phyloP scores from a whole-genome alignment of 2,113 vertebrate genomes.

The Sinocyclocheilus rhinocerous region DNA sequence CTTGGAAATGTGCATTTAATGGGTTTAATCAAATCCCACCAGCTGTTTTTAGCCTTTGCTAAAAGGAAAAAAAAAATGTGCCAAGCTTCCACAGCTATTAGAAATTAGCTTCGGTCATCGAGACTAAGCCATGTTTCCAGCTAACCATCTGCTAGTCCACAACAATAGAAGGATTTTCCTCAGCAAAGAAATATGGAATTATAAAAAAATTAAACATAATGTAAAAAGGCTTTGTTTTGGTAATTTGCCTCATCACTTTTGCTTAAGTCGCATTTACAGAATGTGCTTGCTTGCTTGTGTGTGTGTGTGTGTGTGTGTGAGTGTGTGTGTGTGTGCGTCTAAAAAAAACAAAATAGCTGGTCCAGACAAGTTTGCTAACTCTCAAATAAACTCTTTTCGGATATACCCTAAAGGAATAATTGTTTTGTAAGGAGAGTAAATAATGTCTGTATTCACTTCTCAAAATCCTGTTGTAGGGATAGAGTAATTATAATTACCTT shows the following conservation, averaged over 20 bases:
- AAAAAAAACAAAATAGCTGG: background rate
- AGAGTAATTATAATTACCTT: no score
- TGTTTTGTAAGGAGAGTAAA: no score
- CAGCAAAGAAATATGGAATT: slow-evolving; percentile 74
- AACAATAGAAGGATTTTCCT: slow-evolving; percentile 96
- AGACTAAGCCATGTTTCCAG: slow-evolving; percentile 94
- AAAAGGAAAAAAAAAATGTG: slow-evolving; percentile 89
- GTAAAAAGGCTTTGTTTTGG: slow-evolving; percentile 68
- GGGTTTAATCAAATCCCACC: slow-evolving; percentile 90
- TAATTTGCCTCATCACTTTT: slow-evolving; percentile 10
- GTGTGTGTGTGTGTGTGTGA: background rate
- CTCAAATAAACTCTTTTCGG: no score
- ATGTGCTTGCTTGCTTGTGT: no score
- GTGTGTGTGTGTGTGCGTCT: no score
- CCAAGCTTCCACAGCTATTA: slow-evolving; percentile 95
- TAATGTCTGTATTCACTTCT: no score
- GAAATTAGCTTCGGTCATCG: slow-evolving; percentile 98
- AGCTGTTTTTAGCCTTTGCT: slow-evolving; percentile 94
- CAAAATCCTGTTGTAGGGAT: no score
- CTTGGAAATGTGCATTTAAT: slow-evolving; percentile 96
- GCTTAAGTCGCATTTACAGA: background rate
- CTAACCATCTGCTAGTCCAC: slow-evolving; percentile 97
- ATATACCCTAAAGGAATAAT: no score
- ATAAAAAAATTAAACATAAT: slow-evolving; percentile 55
- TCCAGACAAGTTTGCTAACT: background rate